Percentiles rank a stretch among this genome's conserved stretches.
These are phyloP conservation scores for Poecile montanus DNA, from an alignment of 2,797 vertebrate genomes.

Conservation along the genomic window DNA sequence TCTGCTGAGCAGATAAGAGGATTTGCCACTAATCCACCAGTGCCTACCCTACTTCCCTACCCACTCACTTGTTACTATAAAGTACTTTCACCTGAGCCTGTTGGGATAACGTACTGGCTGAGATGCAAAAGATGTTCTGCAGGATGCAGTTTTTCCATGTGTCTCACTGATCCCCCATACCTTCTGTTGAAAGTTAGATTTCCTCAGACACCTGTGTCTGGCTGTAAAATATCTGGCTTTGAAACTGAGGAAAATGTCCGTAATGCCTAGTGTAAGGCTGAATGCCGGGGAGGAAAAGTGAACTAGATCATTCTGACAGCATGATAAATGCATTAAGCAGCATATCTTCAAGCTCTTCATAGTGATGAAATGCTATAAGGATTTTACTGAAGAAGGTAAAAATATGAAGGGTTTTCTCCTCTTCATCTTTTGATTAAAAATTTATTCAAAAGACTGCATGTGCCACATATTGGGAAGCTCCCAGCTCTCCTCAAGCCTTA, in stretches of 20 bases:
- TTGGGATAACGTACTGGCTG: not conserved
- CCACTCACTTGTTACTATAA: not conserved
- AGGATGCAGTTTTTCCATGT: not conserved
- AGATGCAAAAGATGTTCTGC: not conserved
- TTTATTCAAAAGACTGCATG: not conserved
- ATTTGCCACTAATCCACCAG: not conserved
- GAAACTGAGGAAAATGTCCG: not conserved
- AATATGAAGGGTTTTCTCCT: not conserved
- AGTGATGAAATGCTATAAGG: not conserved
- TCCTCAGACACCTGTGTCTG: not conserved
- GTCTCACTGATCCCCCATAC: not conserved
- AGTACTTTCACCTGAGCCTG: not conserved
- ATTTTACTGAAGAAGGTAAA: not conserved
- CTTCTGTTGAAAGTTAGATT: not conserved
- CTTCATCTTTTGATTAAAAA: not conserved
- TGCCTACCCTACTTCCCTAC: not conserved
- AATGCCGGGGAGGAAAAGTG: not conserved
- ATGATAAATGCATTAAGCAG: not conserved
- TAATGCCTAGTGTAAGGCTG: not conserved
- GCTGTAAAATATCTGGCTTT: not conserved
- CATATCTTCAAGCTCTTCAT: not conserved
- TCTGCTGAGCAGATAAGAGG: not conserved
- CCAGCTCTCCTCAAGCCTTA: not conserved
- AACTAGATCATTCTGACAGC: not conserved
- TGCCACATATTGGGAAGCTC: not conserved